Percentiles rank a stretch among this genome's conserved stretches.
These are phyloP conservation scores for Neopelma chrysocephalum DNA, from an alignment of 2,797 vertebrate genomes.

Conservation along the genomic window DNA sequence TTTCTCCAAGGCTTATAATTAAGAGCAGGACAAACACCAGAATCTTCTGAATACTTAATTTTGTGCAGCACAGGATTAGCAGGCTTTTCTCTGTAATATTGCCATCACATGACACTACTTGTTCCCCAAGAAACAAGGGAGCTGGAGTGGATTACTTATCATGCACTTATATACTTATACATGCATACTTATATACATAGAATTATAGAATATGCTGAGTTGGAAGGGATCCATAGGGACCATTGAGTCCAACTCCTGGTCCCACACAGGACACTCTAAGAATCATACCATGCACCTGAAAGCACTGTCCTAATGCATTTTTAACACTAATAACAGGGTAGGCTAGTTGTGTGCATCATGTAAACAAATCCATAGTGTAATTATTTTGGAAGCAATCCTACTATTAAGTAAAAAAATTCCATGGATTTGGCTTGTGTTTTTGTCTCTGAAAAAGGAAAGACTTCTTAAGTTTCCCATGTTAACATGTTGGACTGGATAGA, in stretches of 20 bases:
- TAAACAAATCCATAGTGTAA: conserved; percentile 7
- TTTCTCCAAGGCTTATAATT: conserved; percentile 4
- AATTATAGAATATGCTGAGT: neutral
- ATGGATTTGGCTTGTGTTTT: conserved; percentile 35
- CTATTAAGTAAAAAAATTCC: neutral
- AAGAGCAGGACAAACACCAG: neutral
- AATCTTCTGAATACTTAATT: neutral
- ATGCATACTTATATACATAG: too few species aligned
- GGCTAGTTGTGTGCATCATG: neutral
- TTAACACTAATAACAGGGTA: neutral
- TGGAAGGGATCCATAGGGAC: neutral
- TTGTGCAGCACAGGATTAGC: neutral
- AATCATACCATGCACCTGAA: neutral
- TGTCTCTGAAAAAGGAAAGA: conserved; percentile 52
- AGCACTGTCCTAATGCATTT: neutral
- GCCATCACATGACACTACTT: neutral
- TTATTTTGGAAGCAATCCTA: neutral
- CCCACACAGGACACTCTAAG: neutral
- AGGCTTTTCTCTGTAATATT: neutral
- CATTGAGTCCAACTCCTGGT: neutral
- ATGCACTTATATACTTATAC: neutral
- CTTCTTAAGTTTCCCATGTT: conserved; percentile 67
- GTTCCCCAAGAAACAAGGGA: neutral
- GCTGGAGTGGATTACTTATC: neutral
- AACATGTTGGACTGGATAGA: conserved; percentile 51